phyloP scores from a whole-genome alignment of 2,113 vertebrate genomes.

The Anser brachyrhynchus region DNA sequence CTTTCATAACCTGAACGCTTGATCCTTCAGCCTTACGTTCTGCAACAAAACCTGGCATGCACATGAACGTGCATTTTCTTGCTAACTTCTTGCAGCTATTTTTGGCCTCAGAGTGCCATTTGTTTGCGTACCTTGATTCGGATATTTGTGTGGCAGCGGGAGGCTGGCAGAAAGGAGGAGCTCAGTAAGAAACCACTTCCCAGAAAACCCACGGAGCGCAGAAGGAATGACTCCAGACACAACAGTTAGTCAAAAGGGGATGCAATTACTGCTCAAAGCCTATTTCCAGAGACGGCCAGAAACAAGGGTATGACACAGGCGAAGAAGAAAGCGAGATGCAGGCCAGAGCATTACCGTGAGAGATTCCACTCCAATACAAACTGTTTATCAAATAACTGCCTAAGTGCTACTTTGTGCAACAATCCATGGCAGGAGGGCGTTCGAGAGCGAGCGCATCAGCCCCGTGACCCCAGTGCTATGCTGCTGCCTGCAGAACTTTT shows the following conservation, averaged over 20 bases:
- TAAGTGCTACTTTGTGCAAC: background rate
- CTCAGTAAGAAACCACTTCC: background rate
- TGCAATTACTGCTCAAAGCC: background rate
- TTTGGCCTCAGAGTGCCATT: background rate
- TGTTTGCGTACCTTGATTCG: background rate
- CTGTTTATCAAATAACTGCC: constrained; percentile 6
- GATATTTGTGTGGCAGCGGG: background rate
- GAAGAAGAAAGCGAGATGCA: background rate
- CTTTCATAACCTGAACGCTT: background rate
- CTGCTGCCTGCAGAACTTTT: background rate
- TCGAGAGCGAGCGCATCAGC: background rate
- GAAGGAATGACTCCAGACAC: background rate
- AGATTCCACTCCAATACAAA: constrained; percentile 9
- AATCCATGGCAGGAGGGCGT: background rate
- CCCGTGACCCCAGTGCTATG: background rate
- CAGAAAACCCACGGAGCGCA: background rate
- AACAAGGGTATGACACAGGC: background rate
- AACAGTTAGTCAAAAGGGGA: background rate
- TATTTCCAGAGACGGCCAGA: background rate
- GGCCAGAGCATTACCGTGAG: background rate
- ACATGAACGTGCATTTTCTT: background rate
- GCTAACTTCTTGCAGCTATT: background rate
- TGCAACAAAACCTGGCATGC: background rate
- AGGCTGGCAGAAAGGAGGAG: background rate
- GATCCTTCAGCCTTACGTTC: background rate